These are phyloP conservation scores for Spondyliosoma cantharus DNA, from an alignment of 2,797 vertebrate species.

Conservation along the genomic window DNA sequence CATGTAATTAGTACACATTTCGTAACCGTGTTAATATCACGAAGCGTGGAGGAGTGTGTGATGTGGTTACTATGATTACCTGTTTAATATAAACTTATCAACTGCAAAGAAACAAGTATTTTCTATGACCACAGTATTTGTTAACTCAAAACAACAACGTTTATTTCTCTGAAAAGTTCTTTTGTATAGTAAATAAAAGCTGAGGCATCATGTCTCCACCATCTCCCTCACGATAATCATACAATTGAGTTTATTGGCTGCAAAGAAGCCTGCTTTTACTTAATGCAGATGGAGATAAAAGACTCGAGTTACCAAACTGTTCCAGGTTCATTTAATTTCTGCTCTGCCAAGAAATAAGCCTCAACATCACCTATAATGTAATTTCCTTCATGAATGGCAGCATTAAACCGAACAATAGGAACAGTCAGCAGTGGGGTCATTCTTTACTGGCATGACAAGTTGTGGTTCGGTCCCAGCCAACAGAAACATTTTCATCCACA, in stretches of 20 bases:
- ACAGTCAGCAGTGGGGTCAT: neutral
- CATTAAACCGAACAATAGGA: neutral
- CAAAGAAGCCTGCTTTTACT: neutral
- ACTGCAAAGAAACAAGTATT: neutral
- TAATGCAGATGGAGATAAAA: conserved; percentile 8
- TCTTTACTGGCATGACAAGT: conserved; percentile 4
- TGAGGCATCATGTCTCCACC: too few relatives aligned
- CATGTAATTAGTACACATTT: neutral
- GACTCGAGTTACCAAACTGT: neutral
- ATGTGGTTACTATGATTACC: too few relatives aligned
- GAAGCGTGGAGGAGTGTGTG: too few relatives aligned
- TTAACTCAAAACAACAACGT: neutral
- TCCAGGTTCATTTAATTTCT: conserved; percentile 10
- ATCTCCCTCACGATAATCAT: neutral
- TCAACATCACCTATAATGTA: neutral
- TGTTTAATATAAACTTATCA: too few relatives aligned
- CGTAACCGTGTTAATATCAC: too few relatives aligned
- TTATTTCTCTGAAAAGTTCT: neutral
- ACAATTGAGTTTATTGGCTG: neutral
- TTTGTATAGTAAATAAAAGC: neutral
- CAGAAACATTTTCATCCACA: conserved; percentile 9
- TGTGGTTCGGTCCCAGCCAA: conserved; percentile 11
- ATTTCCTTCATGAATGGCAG: conserved; percentile 12
- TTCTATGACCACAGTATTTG: neutral
- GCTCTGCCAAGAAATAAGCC: conserved; percentile 19